Evolutionary conservation across 1,140 invertebrate genomes (phyloP), one percentile per base, ranked within the genome.

Genomic region (Lanistes nyassanus): DNA sequence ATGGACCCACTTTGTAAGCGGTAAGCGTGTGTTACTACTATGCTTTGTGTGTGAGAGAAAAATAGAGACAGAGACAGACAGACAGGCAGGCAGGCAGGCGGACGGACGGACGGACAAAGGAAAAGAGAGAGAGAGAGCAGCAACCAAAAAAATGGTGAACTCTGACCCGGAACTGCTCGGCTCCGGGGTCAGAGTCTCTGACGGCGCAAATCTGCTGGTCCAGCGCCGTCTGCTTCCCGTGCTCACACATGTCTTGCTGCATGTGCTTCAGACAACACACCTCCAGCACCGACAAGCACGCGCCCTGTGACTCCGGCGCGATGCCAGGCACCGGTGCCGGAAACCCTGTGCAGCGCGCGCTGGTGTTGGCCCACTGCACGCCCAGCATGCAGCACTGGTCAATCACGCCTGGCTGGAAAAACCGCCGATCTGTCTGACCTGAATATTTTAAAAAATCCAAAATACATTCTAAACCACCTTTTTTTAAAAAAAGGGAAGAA

Each of bases 201-300:
- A 85, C 79, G 31, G 81, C 79, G 81, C 87, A 88, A 26, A 81
- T 67, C 68, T 78, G 74, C 19, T 76, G 72, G 13, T 82, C 79
- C 9, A 79, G 64, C 26, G 86, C 86, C 34, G 83, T 83, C 34
- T 75, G 64, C 76, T 85, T 85, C 19, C 87, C 87, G 39, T 67
- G 66, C 47, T 81, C 75, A 76, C 87, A 88, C 62, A 83, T 82
- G 29, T 81, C 66, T 13, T 80, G 66, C 56, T 86, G 85, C 66
- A 82, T 82, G 47, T 85, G 80, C 70, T 87, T 85, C 58, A 87
- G 82, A 71, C 87, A 88, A 76, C 87, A 88, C 36, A 88, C 80
- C 77, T 84, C 78, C 1, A 86, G 7, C 36, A 87, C 78, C 16
- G 80, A 62, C 19, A 74, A 47, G 78, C 85, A 87, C n/a, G 73